A percentile compares a stretch with the other conserved stretches of the same genome.
These are phyloP conservation scores for Diploscapter pachys DNA, from an alignment of 1,140 invertebrate species.

Conservation along the genomic window DNA sequence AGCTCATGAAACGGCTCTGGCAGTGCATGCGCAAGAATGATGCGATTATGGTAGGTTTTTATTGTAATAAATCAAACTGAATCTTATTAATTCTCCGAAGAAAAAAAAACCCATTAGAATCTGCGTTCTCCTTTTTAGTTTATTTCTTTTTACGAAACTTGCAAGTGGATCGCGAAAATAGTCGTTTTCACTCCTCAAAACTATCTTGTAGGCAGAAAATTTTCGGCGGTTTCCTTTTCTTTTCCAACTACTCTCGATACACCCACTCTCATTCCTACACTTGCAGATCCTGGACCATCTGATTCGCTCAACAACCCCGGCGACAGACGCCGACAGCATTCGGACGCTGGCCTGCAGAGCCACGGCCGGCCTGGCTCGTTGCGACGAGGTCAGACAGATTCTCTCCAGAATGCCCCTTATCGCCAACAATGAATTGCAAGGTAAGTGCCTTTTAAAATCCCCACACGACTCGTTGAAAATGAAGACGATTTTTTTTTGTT, in stretches of 20 bases:
- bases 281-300: conserved; percentile 59
- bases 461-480: background rate
- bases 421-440: conserved; percentile 84
- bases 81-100: background rate
- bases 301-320: conserved; percentile 77
- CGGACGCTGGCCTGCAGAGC: conserved; percentile 74
- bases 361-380: conserved; percentile 82
- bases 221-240: too few species aligned
- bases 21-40: background rate
- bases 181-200: too few species aligned
- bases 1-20: background rate
- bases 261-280: too few species aligned
- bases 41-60: conserved; percentile 1
- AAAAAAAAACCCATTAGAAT: too few species aligned
- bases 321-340: conserved; percentile 91
- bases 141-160: too few species aligned
- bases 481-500: background rate
- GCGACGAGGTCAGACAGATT: conserved; percentile 86
- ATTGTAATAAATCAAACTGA: background rate
- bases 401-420: conserved; percentile 91
- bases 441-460: conserved; percentile 62
- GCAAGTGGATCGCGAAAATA: too few species aligned
- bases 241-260: too few species aligned
- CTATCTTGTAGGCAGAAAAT: too few species aligned
- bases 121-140: too few species aligned